phyloP scores from a whole-genome alignment of 2,888 invertebrate species.

The Linhomoeus sp. region DNA sequence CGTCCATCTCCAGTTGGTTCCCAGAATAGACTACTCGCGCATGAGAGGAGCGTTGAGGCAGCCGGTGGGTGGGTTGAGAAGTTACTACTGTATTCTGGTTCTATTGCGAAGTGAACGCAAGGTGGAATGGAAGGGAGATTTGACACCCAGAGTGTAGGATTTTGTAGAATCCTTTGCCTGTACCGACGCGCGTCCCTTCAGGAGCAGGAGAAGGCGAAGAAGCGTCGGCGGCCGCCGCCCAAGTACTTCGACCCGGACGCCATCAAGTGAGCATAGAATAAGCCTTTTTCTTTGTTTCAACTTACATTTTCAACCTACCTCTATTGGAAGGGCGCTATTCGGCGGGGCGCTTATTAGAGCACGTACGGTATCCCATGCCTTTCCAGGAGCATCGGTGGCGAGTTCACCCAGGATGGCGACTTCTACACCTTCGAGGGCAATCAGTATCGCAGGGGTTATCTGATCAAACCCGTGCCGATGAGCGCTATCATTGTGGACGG shows the following conservation, averaged over 20 bases:
- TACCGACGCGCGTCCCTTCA: constrained; percentile 12
- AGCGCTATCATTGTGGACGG: constrained; percentile 54
- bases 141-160: too few species aligned
- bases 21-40: constrained; percentile 83
- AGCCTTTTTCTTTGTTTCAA: too few species aligned
- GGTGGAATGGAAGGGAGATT: too few species aligned
- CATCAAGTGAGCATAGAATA: constrained; percentile 38
- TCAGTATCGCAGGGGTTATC: constrained; percentile 71
- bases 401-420: constrained; percentile 87
- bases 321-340: too few species aligned
- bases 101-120: too few species aligned
- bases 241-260: constrained; percentile 92
- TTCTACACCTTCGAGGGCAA: constrained; percentile 89
- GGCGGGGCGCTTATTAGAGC: too few species aligned
- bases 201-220: constrained; percentile 47
- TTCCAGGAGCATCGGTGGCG: constrained; percentile 62
- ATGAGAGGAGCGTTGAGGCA: constrained; percentile 74
- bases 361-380: too few species aligned
- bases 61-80: too few species aligned
- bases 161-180: too few species aligned
- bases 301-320: too few species aligned
- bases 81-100: too few species aligned
- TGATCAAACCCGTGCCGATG: constrained; percentile 88
- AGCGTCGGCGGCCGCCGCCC: constrained; percentile 65
- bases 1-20: constrained; percentile 81